Base-by-base conservation (phyloP, 2,888 invertebrate genomes). In the Thera obeliscata region DNA sequence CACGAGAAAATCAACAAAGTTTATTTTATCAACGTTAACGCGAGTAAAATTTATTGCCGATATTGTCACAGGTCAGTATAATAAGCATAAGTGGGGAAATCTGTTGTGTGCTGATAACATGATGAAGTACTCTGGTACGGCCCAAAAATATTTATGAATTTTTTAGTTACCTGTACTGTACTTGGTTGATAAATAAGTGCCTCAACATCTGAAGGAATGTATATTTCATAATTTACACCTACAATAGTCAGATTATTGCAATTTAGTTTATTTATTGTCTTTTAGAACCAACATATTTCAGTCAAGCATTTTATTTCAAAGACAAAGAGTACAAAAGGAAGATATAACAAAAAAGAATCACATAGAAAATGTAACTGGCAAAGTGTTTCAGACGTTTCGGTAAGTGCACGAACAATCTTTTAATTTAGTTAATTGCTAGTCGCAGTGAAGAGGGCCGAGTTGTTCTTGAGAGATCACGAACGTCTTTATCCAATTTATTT, bases 401-500 rank as follows among this genome's bases (percentile, higher is more conserved):
- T 87, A 85, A 90, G 86, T 88, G 89, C 84, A 88, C 89, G 88
- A 87, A 88, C 87, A 90, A 87, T 93, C 91, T 93, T 92, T 93
- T 92, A 92, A 92, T 93, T 93, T 91, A 90, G 88, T 91, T 93
- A 93, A 93, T 93, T 91, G 91, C 89, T 85, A 91, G 90, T 91
- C 89, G 89, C 90, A 86, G 87, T 87, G 86, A 85, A 91, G 91
- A 87, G 87, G 86, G 88, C 91, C 84, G 87, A 92, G 91, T 87
- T 87, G 89, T 89, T 91, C 91, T 91, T 88, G 87, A 93, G 90
- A 92, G 91, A 91, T 93, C 93, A 91, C 87, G 90, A 87, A 89
- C 89, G 93, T 93, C 93, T 93, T 93, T 93, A 92, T 92, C 91
- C 93, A 93, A 93, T 93, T 93, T 93, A 90, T 93, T 92, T 93